These are phyloP conservation scores for Parnassius smintheus DNA, from an alignment of 2,888 invertebrate genomes.

Conservation along the genomic window DNA sequence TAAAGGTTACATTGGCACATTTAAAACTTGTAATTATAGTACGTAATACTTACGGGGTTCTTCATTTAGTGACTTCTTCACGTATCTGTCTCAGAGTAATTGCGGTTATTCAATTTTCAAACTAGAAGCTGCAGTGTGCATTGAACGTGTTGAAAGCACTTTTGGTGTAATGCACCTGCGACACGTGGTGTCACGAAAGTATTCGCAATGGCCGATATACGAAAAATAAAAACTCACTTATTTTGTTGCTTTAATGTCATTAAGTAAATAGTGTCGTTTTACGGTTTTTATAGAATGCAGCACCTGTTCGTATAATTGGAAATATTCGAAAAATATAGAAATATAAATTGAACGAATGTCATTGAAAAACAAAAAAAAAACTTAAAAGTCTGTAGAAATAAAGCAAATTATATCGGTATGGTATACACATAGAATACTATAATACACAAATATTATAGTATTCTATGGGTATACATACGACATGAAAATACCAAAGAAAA, in stretches of 20 bases:
- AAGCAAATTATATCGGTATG: background rate
- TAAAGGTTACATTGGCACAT: slow-evolving; percentile 1
- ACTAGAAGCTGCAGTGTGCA: background rate
- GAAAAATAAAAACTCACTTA: slow-evolving; percentile 5
- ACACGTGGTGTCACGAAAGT: slow-evolving; percentile 6
- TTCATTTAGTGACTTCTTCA: background rate
- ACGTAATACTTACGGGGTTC: background rate
- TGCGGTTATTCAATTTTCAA: background rate
- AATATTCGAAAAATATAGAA: no score
- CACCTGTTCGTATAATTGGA: background rate
- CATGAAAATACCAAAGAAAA: background rate
- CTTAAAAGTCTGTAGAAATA: no score
- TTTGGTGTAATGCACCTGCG: slow-evolving; percentile 13
- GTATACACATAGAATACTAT: background rate
- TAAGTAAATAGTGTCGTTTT: background rate
- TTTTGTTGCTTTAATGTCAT: background rate
- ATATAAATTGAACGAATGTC: no score
- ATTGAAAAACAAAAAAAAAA: no score
- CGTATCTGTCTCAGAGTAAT: background rate
- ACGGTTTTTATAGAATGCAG: slow-evolving; percentile 4
- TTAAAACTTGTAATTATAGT: background rate
- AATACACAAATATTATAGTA: no score
- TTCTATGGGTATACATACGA: no score
- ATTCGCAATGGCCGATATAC: slow-evolving; percentile 3
- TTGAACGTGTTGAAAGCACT: background rate